These are phyloP conservation scores for Mionectes olivaceus DNA, from an alignment of 2,797 vertebrate species.

Conservation along the genomic window DNA sequence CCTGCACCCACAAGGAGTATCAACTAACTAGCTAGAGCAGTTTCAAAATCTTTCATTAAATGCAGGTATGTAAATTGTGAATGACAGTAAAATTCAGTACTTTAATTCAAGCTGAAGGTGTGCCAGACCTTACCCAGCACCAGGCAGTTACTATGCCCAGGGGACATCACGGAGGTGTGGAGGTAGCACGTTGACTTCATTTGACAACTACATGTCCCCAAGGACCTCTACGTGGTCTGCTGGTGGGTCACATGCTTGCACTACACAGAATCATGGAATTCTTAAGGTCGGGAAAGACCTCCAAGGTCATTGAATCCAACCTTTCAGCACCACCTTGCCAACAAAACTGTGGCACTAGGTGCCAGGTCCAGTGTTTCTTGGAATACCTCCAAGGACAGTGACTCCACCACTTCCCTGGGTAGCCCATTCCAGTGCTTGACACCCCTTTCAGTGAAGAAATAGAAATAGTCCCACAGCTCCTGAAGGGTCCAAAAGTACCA, in stretches of 20 bases:
- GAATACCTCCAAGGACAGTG: too few relatives aligned
- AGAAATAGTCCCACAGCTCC: background rate
- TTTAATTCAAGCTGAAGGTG: background rate
- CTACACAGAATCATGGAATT: background rate
- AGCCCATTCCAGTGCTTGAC: background rate
- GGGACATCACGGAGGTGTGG: background rate
- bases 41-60: background rate
- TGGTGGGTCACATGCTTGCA: background rate
- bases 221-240: accelerated
- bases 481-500: background rate
- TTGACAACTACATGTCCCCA: background rate
- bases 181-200: background rate
- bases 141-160: background rate
- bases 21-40: background rate
- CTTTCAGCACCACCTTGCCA: background rate
- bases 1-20: background rate
- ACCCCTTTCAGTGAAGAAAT: background rate
- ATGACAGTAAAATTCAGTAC: background rate
- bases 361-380: background rate
- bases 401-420: background rate
- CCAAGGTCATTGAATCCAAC: background rate
- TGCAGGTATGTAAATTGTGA: background rate
- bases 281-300: background rate
- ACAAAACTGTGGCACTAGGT: background rate
- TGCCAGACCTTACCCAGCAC: background rate